phyloP scores from a whole-genome alignment of 2,888 invertebrate genomes.

The Apantesis nais region DNA sequence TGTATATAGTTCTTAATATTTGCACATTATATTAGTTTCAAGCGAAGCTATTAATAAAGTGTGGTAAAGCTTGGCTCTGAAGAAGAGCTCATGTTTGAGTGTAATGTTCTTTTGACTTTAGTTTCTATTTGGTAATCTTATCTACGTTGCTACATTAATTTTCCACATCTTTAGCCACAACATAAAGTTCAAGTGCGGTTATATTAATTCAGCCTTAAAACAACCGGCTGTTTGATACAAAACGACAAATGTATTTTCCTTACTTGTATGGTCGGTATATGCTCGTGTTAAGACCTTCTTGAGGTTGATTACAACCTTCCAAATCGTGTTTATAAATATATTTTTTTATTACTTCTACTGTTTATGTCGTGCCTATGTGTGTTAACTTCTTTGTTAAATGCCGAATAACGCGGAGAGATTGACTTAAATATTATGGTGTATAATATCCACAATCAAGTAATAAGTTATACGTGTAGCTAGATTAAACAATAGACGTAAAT shows the following conservation, averaged over 20 bases:
- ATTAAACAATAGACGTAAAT: neutral
- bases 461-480: neutral
- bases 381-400: neutral
- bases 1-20: neutral
- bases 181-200: conserved; percentile 41
- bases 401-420: neutral
- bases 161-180: conserved; percentile 11
- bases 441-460: neutral
- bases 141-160: conserved; percentile 6
- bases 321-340: neutral
- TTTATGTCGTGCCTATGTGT: neutral
- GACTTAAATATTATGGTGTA: neutral
- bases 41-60: neutral
- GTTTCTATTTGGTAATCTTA: neutral
- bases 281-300: neutral
- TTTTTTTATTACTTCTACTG: neutral
- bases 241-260: neutral
- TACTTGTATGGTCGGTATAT: neutral
- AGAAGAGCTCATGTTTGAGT: neutral
- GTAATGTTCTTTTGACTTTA: neutral
- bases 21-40: neutral
- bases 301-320: neutral
- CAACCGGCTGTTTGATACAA: conserved; percentile 10
- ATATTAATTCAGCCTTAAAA: conserved; percentile 34
- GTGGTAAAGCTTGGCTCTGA: neutral